phyloP scores from a whole-genome alignment of 35 echinoderm and acorn worm species.

The Apostichopus parvimensis region DNA sequence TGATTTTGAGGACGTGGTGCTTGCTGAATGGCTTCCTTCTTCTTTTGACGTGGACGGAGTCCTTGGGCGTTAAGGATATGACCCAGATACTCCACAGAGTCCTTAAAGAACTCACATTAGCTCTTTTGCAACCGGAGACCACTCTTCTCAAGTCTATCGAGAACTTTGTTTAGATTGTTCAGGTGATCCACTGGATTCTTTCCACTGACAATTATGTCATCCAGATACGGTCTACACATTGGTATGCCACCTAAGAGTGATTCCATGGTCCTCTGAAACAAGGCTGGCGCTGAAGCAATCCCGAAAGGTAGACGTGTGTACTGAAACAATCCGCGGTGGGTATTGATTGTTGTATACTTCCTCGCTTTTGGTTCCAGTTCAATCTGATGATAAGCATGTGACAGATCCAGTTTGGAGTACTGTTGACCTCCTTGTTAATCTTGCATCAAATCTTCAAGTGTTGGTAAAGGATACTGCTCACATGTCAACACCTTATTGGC shows the following conservation, averaged over 20 bases:
- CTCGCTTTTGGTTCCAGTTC: slow-evolving; percentile 58
- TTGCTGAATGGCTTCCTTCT: slow-evolving; percentile 7
- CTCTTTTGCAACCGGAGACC: slow-evolving; percentile 25
- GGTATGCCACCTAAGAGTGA: slow-evolving; percentile 51
- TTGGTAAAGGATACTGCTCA: slow-evolving; percentile 62
- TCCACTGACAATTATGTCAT: slow-evolving; percentile 67
- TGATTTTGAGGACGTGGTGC: slow-evolving; percentile 46
- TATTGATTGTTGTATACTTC: slow-evolving; percentile 69
- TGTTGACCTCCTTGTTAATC: slow-evolving; percentile 57
- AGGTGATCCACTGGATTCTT: slow-evolving; percentile 50
- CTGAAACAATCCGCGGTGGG: slow-evolving; percentile 62
- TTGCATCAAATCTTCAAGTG: slow-evolving; percentile 45
- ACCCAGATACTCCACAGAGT: slow-evolving; percentile 61
- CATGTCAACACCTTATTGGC: slow-evolving; percentile 42
- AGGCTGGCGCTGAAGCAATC: slow-evolving; percentile 65
- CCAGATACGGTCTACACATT: slow-evolving; percentile 59
- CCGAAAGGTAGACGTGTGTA: slow-evolving; percentile 76
- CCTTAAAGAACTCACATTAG: slow-evolving; percentile 71
- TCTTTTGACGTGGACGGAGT: neutral
- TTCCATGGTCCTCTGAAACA: slow-evolving; percentile 68
- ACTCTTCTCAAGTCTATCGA: slow-evolving; percentile 47
- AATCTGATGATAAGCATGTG: slow-evolving; percentile 69
- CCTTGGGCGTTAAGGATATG: slow-evolving; percentile 53
- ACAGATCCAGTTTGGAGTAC: slow-evolving; percentile 63
- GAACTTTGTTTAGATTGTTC: slow-evolving; percentile 54